Evolutionary conservation across 2,888 invertebrate genomes (phyloP).

Genomic region (Fissipunctia ypsillon): DNA sequence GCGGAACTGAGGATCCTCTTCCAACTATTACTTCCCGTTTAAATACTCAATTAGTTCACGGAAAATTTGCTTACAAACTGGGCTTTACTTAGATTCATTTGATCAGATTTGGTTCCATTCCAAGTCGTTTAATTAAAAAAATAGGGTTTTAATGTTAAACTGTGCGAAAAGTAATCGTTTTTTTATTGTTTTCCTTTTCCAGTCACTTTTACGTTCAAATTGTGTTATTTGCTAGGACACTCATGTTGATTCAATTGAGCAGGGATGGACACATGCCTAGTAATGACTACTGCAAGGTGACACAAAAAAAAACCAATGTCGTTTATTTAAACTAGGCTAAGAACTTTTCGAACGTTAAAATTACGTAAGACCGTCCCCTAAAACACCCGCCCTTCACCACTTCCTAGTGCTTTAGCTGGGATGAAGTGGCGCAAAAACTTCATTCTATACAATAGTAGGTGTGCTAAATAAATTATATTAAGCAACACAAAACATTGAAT

Average conservation of each 20-base stretch:
- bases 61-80: slow-evolving; percentile 28
- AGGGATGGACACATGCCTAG: not conserved
- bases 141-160: slow-evolving; percentile 32
- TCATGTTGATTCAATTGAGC: not conserved
- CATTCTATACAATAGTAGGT: too few relatives aligned
- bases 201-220: slow-evolving; percentile 9
- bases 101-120: slow-evolving; percentile 3
- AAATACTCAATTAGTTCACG: slow-evolving; percentile 50
- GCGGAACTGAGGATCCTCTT: slow-evolving; percentile 6
- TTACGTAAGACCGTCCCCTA: too few relatives aligned
- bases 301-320: too few relatives aligned
- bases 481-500: too few relatives aligned
- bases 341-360: too few relatives aligned
- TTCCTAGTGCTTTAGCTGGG: too few relatives aligned
- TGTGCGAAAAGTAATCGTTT: slow-evolving; percentile 30
- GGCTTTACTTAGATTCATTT: slow-evolving; percentile 13
- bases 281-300: too few relatives aligned
- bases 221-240: too few relatives aligned
- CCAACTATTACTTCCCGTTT: slow-evolving; percentile 38
- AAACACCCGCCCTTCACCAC: too few relatives aligned
- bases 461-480: too few relatives aligned
- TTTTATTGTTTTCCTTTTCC: slow-evolving; percentile 8
- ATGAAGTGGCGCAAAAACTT: too few relatives aligned
- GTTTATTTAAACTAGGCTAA: too few relatives aligned
- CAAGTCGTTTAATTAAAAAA: slow-evolving; percentile 32